Base-by-base conservation (phyloP, 1,140 invertebrate species). In the Phocides pigmalion region DNA sequence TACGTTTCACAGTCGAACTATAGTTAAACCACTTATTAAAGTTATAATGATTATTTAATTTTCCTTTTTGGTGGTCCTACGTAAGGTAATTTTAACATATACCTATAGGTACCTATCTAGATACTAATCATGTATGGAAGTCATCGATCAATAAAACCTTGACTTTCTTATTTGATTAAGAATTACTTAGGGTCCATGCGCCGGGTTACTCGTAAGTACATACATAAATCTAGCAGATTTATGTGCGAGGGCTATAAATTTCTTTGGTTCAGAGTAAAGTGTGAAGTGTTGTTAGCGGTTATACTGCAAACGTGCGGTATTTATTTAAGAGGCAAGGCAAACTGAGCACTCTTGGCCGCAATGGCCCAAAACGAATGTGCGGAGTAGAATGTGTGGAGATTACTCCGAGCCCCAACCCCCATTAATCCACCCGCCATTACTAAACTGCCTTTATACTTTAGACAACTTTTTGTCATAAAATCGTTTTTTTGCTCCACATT, bases 241-340 rank as follows among this genome's bases (percentile, higher is more conserved):
- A 77, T 81, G 64, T 69, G 69, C 72, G 70, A 76, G 72, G 44
- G 66, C 74, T 66, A 85, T 87, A 87, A 85, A 87, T 85, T 73
- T 71, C 71, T 19, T 64, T 64, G 46, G 62, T 61, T 62, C 47
- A 62, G 70, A 72, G 72, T 81, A 82, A 37, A 89, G 84, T 87
- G 84, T 87, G 77, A 84, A 87, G 81, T 82, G 81, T 75, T 89
- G 84, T 87, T 86, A 81, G 81, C 66, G 70, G 79, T 81, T 79
- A 89, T 85, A 85, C 78, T 69, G 78, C 75, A 81, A 87, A 89
- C 84, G 87, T 88, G 84, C 72, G 77, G 76, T 89, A 89, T 89
- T 89, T 89, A 89, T 89, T 89, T 89, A 88, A 82, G 79, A 75
- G 77, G 62, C 70, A 77, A 72, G 68, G 76, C 75, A 76, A 81